Base-by-base conservation (phyloP, 2,888 invertebrate genomes). In the Ceraclea dissimilis region DNA sequence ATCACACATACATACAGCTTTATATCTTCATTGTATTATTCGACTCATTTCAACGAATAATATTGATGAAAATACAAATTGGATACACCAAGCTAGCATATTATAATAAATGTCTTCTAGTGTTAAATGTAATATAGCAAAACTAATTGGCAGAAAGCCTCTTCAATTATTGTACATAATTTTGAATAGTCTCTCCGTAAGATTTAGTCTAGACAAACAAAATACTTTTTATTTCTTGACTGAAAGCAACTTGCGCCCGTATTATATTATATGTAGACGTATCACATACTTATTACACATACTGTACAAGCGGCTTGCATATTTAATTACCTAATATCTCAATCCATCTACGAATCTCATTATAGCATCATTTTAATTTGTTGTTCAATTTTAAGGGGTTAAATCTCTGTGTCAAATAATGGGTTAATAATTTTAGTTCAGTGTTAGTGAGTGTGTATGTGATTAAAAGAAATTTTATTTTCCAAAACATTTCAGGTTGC, bases 31-130 rank as follows among this genome's bases (percentile, higher is more conserved):
- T n/a, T 43, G 19, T 52, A 52, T 46, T 22, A 34, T 53, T 53
- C 46, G 33, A 48, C 11, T 43, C 8, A 43, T 54, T 51, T 33
- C 6, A 22, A 34, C 52, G 31, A 58, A 56, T 56, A 54, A 53
- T 47, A 18, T 34, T 18, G 49, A 51, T 51, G 48, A 51, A 21
- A 55, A 58, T 54, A 58, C 47, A 56, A 62, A 39, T n/a, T 39
- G 39, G 39, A 39, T 62, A 62, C 62, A 62, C 62, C 62, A 62
- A 62, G 58, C 52, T 62, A 61, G 62, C 53, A 58, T 58, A 59
- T 39, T 8, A 6, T 8, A 8, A 31, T 11, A 31, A 31, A 31
- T 39, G 16, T 39, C 13, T 39, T 59, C 59, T 60, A 59, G 60
- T 34, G 49, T 59, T 56, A 61, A 61, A 52, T 55, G 48, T 55